Conservation (phyloP, 2,797 vertebrate species). For the Myotis pilosus region DNA sequence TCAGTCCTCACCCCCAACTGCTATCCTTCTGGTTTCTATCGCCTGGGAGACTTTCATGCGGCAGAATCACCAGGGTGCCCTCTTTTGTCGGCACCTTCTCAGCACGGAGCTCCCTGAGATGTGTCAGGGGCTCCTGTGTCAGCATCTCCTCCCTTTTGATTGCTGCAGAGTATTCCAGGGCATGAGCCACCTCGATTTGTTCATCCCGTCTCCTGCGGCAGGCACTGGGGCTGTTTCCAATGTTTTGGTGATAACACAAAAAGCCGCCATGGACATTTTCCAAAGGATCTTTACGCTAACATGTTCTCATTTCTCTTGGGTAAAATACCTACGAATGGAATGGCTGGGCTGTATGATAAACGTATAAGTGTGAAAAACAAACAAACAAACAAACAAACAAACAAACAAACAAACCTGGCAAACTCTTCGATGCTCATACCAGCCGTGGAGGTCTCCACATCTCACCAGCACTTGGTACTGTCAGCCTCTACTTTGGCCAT, state of each 20-base stretch:
- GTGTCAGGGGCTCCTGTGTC: too few relatives aligned
- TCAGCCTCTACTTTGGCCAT: neutral
- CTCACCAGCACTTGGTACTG: neutral
- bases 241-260: neutral
- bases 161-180: neutral
- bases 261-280: neutral
- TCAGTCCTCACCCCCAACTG: neutral
- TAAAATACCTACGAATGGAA: neutral
- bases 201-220: too few relatives aligned
- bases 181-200: neutral
- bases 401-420: neutral
- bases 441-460: accelerated
- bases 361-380: neutral
- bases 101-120: neutral
- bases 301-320: neutral
- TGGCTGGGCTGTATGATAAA: neutral
- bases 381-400: neutral
- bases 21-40: neutral
- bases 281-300: neutral
- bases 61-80: neutral
- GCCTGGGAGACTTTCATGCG: neutral
- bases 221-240: neutral
- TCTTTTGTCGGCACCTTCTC: neutral
- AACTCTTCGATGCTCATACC: neutral
- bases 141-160: neutral